Base-by-base conservation (phyloP, 2,113 vertebrate species). In the Eira barbara region DNA sequence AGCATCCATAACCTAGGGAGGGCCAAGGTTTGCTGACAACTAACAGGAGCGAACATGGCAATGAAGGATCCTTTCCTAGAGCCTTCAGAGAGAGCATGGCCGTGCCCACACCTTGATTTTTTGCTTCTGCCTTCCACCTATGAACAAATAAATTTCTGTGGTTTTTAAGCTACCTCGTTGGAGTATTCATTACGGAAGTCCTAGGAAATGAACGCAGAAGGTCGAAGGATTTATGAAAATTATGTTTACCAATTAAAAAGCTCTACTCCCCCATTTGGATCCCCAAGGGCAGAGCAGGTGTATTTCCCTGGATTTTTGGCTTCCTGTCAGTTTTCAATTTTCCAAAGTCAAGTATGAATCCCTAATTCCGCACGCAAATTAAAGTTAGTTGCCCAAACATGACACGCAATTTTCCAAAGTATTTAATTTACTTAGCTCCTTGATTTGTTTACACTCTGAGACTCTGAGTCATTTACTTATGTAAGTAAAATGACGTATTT, bases 401-500 rank as follows among this genome's bases (percentile, higher is more conserved):
- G n/a, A 90, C 47, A 87, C 47, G n/a, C 39, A 67, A 82, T 90
- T 96, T 97, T 89, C 91, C 74, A 80, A 92, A 91, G 80, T 83
- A 80, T 79, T 97, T 97, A 83, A 97, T 96, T 92, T 95, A 39
- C 73, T 90, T 92, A 94, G 45, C 31, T 87, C 45, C 80, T 89
- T 97, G 91, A 92, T 96, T 98, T 97, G 93, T 90, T 97, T 96
- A 59, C 11, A 49, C 45, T 94, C 21, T 52, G 71, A 92, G 23
- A 55, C 78, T 83, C 45, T 90, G 91, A 92, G 83, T n/a, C 81
- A 84, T 94, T 97, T 92, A 73, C 61, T 92, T 94, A 57, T 83
- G 55, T 49, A 67, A 92, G 47, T 88, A 91, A 90, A 87, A n/a
- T 59, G 73, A 96, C 47, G 8, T 63, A 55, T 87, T 86, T 96